These are phyloP conservation scores for Griposia aprilina DNA, from an alignment of 2,888 invertebrate species.

Conservation along the genomic window DNA sequence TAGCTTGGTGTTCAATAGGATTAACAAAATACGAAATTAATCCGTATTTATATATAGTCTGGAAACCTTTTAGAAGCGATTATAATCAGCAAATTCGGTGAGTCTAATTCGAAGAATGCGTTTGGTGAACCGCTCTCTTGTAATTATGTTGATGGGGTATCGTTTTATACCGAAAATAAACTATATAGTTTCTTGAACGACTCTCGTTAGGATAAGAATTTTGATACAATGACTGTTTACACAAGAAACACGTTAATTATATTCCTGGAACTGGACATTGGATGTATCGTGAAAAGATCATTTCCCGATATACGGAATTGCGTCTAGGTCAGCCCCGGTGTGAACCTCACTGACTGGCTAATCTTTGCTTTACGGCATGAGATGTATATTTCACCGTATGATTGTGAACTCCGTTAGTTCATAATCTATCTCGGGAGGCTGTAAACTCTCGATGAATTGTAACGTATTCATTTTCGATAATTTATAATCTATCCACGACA, in stretches of 20 bases:
- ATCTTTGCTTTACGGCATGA: too few species aligned
- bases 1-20: conserved; percentile 36
- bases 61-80: conserved; percentile 44
- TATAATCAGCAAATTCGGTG: conserved; percentile 42
- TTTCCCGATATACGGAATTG: too few species aligned
- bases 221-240: not conserved
- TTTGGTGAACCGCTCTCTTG: not conserved
- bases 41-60: conserved; percentile 15
- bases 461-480: too few species aligned
- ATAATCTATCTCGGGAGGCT: too few species aligned
- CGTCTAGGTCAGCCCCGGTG: too few species aligned
- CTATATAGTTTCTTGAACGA: not conserved
- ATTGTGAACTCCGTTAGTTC: too few species aligned
- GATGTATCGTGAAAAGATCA: not conserved
- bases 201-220: not conserved
- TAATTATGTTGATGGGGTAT: conserved; percentile 11
- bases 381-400: too few species aligned
- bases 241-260: not conserved
- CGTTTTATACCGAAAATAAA: conserved; percentile 8
- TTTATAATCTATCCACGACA: too few species aligned
- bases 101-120: conserved; percentile 24
- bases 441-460: too few species aligned
- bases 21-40: conserved; percentile 56
- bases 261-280: not conserved
- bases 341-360: too few species aligned